Conservation (phyloP, 2,888 invertebrate species). For the Drosophila pegasa region DNA sequence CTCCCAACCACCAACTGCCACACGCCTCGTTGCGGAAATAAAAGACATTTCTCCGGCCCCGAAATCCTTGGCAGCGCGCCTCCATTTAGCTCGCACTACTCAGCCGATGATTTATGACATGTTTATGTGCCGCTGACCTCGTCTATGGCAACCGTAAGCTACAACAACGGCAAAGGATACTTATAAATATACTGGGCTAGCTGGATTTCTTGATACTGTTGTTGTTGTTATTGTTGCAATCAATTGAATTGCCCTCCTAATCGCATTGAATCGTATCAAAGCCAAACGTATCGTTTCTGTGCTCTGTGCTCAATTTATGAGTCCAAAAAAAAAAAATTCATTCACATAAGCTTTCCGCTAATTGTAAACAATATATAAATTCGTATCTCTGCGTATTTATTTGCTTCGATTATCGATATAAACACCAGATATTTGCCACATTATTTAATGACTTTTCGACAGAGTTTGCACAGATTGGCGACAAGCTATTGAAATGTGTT, state of each 20-base stretch:
- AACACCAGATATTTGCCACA: conserved; percentile 50
- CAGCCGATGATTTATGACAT: conserved; percentile 72
- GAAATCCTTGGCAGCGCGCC: conserved; percentile 59
- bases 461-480: conserved; percentile 59
- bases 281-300: conserved; percentile 29
- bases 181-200: conserved; percentile 25
- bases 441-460: conserved; percentile 49
- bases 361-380: conserved; percentile 49
- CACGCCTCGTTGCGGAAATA: conserved; percentile 28
- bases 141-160: conserved; percentile 47
- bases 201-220: conserved; percentile 9
- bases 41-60: conserved; percentile 22
- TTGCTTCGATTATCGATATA: conserved; percentile 50
- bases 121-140: conserved; percentile 79
- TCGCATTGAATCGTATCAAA: conserved; percentile 30
- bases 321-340: conserved; percentile 32
- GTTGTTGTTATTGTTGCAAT: conserved; percentile 19
- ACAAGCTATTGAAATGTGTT: conserved; percentile 45
- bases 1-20: background rate
- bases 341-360: conserved; percentile 54
- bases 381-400: conserved; percentile 44
- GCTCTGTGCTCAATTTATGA: conserved; percentile 59
- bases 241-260: conserved; percentile 41
- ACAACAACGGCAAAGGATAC: conserved; percentile 16
- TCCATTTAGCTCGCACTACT: conserved; percentile 51